Evolutionary conservation across 2,888 invertebrate genomes (phyloP), one percentile per base, ranked within the genome.

Genomic region (Uloborus plumipes): DNA sequence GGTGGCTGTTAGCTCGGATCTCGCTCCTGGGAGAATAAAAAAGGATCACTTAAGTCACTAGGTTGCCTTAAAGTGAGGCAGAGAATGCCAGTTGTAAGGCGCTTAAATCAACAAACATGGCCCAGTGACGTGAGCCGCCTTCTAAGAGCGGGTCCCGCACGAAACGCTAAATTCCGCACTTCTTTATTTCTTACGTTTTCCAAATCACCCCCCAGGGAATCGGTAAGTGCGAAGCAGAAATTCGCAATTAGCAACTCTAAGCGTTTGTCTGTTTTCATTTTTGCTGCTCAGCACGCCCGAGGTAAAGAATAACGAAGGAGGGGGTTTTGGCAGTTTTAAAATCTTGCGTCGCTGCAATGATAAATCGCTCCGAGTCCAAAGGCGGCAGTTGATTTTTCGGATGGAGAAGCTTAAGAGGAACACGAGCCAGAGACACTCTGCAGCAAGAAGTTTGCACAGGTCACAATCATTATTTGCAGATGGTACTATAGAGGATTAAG

Each of bases 211-310:
- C 80, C 80, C 22, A 69, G 80, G 67, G 80, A 65, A 64, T 74
- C 80, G 59, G 80, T 69, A 74, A 81, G 58, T 81, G 80, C 64
- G 80, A 81, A 81, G 80, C 80, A 81, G 80, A 74, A 81, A 81
- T 81, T 81, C 70, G 80, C 80, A 81, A 81, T 81, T 81, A 81
- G 80, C 80, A 81, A 81, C 80, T 81, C 74, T 64, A 74, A 81
- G 74, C 74, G 80, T 62, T 18, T 74, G 80, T 74, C 70, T 62
- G 61, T 70, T 81, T 81, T 74, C 74, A 74, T 81, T 81, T 81
- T 81, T 74, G 64, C 70, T 50, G 49, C 51, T 55, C 31, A 50
- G 67, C 62, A 64, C 50, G 64, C 59, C 47, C 20, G 61, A 59
- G 70, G 78, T 78, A 50, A 81, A 65, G 80, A 74, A 74, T 81